Percentiles rank a stretch among this genome's conserved stretches.
These are phyloP conservation scores for Syngnathus floridae DNA, from an alignment of 2,113 vertebrate genomes.

Conservation along the genomic window DNA sequence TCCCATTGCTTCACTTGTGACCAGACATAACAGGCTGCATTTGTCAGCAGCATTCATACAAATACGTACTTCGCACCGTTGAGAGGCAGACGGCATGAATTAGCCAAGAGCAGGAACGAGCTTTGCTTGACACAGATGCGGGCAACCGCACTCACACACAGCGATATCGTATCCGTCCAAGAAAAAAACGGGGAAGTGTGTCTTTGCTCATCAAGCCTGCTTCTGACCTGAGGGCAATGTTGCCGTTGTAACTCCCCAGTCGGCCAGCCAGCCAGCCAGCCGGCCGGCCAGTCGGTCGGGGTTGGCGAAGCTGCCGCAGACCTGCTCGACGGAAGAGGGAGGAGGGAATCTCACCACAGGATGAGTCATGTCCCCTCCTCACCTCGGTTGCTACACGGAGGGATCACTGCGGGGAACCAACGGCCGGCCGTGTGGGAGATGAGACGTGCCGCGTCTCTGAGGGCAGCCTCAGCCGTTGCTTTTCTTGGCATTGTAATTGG, in stretches of 20 bases:
- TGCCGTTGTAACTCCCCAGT: constrained; percentile 55
- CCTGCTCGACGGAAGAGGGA: constrained; percentile 20
- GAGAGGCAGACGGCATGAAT: background rate
- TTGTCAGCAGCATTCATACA: background rate
- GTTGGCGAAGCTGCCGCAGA: constrained; percentile 46
- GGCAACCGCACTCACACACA: constrained; percentile 10
- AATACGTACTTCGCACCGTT: background rate
- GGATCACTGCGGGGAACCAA: constrained; percentile 31
- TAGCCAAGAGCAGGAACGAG: background rate
- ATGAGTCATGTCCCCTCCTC: constrained; percentile 50
- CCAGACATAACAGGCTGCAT: background rate
- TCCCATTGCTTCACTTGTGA: background rate
- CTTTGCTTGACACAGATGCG: background rate
- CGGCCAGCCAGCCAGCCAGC: constrained; percentile 29
- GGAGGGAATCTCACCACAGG: constrained; percentile 27
- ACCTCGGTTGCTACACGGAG: constrained; percentile 32
- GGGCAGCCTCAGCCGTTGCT: too few relatives aligned
- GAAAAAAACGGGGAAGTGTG: constrained; percentile 27
- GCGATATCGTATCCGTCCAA: constrained; percentile 21
- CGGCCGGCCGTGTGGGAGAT: constrained; percentile 8
- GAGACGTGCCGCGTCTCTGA: too few relatives aligned
- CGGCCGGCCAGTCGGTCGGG: background rate
- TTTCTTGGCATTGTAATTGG: too few relatives aligned
- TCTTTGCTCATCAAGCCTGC: constrained; percentile 57
- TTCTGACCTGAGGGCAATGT: constrained; percentile 65